Conservation (phyloP, 1,140 invertebrate genomes). For the Druon quercuslanigerum region DNA sequence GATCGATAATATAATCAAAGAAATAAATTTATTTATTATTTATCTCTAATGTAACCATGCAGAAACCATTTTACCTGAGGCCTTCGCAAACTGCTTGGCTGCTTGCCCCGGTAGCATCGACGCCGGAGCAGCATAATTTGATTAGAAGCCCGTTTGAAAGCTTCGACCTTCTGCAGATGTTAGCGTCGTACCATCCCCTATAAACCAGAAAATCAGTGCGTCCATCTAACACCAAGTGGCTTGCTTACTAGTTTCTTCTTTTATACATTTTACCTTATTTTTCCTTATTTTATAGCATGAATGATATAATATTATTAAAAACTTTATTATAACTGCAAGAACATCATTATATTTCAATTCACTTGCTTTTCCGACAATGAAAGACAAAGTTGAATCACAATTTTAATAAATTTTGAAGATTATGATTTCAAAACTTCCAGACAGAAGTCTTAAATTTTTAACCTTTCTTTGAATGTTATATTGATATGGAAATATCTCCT, state of each 20-base stretch:
- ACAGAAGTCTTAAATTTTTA: too few species aligned
- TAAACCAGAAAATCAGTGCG: constrained; percentile 3
- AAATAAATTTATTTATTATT: not conserved
- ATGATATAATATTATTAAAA: not conserved
- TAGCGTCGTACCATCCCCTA: not conserved
- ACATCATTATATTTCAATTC: too few species aligned
- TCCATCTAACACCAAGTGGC: constrained; percentile 11
- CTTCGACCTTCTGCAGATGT: constrained; percentile 36
- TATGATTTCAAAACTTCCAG: too few species aligned
- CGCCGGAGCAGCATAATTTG: constrained; percentile 52
- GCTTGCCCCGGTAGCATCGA: constrained; percentile 41
- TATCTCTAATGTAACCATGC: constrained; percentile 14
- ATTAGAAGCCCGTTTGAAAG: constrained; percentile 58
- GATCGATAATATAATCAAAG: not conserved
- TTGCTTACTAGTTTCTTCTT: constrained; percentile 15
- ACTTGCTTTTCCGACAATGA: too few species aligned
- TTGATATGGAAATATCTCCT: too few species aligned
- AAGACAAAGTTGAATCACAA: too few species aligned
- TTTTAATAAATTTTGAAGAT: too few species aligned
- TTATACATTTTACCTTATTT: constrained; percentile 13
- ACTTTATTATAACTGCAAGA: too few species aligned
- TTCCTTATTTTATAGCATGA: not conserved
- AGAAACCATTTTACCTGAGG: constrained; percentile 41
- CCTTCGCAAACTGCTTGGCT: constrained; percentile 47
- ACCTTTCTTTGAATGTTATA: too few species aligned